Conservation (phyloP, 2,888 invertebrate genomes). For the Bursaphelenchus okinawaensis region DNA sequence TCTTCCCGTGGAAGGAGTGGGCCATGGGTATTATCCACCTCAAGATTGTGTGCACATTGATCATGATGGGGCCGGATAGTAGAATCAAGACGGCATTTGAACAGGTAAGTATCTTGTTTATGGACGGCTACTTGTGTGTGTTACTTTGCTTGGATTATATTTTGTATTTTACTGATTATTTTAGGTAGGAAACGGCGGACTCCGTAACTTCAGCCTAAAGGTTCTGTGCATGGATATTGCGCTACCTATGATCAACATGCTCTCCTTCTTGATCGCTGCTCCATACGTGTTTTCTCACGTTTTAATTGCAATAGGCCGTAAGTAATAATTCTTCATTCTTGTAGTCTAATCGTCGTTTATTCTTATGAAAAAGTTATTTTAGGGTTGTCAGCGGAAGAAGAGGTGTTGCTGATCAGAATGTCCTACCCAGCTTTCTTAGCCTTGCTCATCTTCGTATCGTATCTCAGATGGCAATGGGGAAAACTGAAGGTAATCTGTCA, state of each 20-base stretch:
- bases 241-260: conserved; percentile 78
- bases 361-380: too few relatives aligned
- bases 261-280: conserved; percentile 81
- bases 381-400: conserved; percentile 56
- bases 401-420: conserved; percentile 74
- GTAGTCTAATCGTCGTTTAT: background rate
- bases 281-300: conserved; percentile 71
- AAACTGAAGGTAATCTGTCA: conserved; percentile 91
- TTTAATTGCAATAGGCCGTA: background rate
- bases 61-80: conserved; percentile 92
- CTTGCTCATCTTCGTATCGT: conserved; percentile 40
- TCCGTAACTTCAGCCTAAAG: conserved; percentile 81
- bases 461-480: conserved; percentile 78
- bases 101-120: conserved; percentile 63
- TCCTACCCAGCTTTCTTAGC: conserved; percentile 83
- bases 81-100: conserved; percentile 88
- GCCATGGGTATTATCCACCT: conserved; percentile 92
- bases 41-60: conserved; percentile 90
- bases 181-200: conserved; percentile 80
- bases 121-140: too few relatives aligned
- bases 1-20: conserved; percentile 76
- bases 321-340: background rate
- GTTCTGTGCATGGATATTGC: conserved; percentile 80
- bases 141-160: too few relatives aligned
- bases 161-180: conserved; percentile 17